phyloP scores from a whole-genome alignment of 1,140 invertebrate species.

The Zaprionus ghesquierei region DNA sequence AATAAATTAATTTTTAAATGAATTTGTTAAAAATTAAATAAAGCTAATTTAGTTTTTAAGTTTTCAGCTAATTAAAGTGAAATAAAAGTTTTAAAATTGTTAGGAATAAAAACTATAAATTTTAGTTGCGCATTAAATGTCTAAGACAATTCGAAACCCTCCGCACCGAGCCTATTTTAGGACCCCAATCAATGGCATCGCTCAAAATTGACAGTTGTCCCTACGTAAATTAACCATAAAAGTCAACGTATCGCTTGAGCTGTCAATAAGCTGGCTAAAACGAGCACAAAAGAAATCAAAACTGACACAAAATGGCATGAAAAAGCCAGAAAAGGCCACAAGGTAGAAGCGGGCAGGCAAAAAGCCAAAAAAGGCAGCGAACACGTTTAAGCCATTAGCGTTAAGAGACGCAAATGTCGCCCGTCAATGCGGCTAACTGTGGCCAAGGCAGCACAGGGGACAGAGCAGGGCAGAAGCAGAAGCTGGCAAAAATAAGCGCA shows the following conservation, averaged over 20 bases:
- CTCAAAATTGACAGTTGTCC: background rate
- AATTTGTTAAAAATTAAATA: background rate
- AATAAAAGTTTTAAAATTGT: background rate
- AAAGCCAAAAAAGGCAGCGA: constrained; percentile 51
- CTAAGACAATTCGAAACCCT: too few species aligned
- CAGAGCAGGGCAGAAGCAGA: constrained; percentile 3
- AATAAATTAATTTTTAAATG: background rate
- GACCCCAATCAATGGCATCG: background rate
- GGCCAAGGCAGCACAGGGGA: constrained; percentile 32
- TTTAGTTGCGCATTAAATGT: too few species aligned
- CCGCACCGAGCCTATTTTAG: background rate
- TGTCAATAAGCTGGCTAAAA: constrained; percentile 30
- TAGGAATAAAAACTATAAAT: background rate
- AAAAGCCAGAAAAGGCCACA: background rate
- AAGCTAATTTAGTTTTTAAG: too few species aligned
- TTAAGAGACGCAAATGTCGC: constrained; percentile 43
- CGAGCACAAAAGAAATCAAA: constrained; percentile 13
- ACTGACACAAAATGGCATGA: constrained; percentile 42
- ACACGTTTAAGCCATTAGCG: constrained; percentile 79
- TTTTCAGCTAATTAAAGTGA: too few species aligned
- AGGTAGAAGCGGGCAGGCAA: constrained; percentile 24
- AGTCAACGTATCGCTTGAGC: background rate
- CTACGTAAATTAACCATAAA: constrained; percentile 4
- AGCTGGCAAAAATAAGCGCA: constrained; percentile 13
- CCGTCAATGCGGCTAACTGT: constrained; percentile 60